phyloP scores from a whole-genome alignment of 2,888 invertebrate genomes.

The Sarcophaga subvicina region DNA sequence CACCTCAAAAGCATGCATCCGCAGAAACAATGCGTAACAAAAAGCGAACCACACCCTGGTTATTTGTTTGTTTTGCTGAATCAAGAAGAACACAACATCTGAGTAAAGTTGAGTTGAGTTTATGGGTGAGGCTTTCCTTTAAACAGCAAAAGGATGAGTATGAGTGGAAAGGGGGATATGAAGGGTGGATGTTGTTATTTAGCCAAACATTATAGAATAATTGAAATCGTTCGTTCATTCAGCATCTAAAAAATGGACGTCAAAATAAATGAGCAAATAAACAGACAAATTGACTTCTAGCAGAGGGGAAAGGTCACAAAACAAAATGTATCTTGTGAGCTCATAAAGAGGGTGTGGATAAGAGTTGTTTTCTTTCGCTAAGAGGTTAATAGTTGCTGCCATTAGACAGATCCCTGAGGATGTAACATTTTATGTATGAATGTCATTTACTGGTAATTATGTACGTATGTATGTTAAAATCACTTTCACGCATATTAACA shows the following conservation, averaged over 20 bases:
- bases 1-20: slow-evolving; percentile 50
- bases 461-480: neutral
- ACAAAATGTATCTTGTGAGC: slow-evolving; percentile 2
- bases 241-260: slow-evolving; percentile 55
- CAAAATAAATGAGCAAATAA: slow-evolving; percentile 67
- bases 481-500: too few relatives aligned
- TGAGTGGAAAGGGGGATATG: neutral
- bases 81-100: slow-evolving; percentile 30
- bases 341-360: slow-evolving; percentile 50
- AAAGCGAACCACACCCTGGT: slow-evolving; percentile 60
- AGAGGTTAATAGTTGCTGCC: slow-evolving; percentile 44
- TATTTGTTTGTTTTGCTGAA: slow-evolving; percentile 1
- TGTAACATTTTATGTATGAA: slow-evolving; percentile 49
- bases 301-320: slow-evolving; percentile 32
- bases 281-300: slow-evolving; percentile 70
- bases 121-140: slow-evolving; percentile 61
- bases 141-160: neutral
- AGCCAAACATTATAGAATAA: slow-evolving; percentile 25
- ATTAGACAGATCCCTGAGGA: slow-evolving; percentile 52
- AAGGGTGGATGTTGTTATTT: slow-evolving; percentile 45
- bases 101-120: slow-evolving; percentile 40
- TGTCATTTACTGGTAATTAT: slow-evolving; percentile 32
- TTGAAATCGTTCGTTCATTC: slow-evolving; percentile 40
- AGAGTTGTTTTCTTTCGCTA: neutral
- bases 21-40: slow-evolving; percentile 58